Conservation (phyloP, 2,888 invertebrate species). For the Drosophila buzzatii region DNA sequence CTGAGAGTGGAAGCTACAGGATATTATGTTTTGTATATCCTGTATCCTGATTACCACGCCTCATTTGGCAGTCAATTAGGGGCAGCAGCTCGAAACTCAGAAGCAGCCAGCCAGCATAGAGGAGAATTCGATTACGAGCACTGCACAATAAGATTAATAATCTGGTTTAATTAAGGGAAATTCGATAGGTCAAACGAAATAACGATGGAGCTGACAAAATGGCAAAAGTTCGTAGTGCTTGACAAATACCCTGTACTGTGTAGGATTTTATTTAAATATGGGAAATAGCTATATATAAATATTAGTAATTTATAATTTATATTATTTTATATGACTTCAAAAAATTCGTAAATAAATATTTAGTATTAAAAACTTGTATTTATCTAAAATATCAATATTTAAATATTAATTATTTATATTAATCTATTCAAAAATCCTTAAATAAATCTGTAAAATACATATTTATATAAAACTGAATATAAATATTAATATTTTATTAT, state of each 20-base stretch:
- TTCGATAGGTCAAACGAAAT: not conserved
- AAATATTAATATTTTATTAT: too few species aligned
- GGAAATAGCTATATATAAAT: not conserved
- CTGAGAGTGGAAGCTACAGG: not conserved
- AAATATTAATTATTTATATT: too few species aligned
- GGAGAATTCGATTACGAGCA: slow-evolving; percentile 22
- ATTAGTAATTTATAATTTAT: not conserved
- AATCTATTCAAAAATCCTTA: too few species aligned
- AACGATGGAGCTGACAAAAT: not conserved
- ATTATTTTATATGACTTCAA: not conserved
- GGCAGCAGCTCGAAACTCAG: slow-evolving; percentile 17
- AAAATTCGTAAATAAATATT: too few species aligned
- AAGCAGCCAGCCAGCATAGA: not conserved
- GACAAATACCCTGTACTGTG: not conserved
- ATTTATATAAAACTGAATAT: too few species aligned
- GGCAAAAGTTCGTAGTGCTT: not conserved
- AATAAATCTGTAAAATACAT: too few species aligned
- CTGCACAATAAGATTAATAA: slow-evolving; percentile 10
- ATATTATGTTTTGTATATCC: not conserved
- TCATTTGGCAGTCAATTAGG: slow-evolving; percentile 63
- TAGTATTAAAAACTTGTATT: too few species aligned
- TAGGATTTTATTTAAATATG: too few species aligned
- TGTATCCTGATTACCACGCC: slow-evolving; percentile 40
- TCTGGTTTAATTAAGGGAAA: slow-evolving; percentile 5
- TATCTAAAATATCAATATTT: too few species aligned